Evolutionary conservation across 2,888 invertebrate species (phyloP).

Genomic region (Acanthosepion pharaonis): DNA sequence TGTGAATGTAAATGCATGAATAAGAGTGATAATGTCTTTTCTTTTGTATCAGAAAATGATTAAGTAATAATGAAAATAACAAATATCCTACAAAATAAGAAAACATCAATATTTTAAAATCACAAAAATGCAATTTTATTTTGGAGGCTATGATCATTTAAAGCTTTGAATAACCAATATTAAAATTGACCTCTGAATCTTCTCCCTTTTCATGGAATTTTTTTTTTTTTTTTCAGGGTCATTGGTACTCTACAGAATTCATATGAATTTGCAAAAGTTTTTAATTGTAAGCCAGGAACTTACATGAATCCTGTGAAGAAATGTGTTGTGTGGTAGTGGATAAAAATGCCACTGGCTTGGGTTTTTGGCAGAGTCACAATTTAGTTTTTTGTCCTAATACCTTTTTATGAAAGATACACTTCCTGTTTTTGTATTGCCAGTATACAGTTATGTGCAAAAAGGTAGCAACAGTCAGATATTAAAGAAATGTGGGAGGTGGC

Average conservation of each 20-base stretch:
- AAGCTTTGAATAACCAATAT: too few species aligned
- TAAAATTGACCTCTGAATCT: not conserved
- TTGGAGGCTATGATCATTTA: too few species aligned
- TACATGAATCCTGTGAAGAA: slow-evolving; percentile 56
- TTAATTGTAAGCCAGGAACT: slow-evolving; percentile 54
- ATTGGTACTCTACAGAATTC: slow-evolving; percentile 58
- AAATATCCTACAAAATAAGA: too few species aligned
- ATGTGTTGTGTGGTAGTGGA: slow-evolving; percentile 55
- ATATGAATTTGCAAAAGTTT: slow-evolving; percentile 56
- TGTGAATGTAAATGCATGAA: too few species aligned
- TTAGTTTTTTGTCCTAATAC: not conserved
- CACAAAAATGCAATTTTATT: too few species aligned
- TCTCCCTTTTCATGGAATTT: slow-evolving; percentile 46
- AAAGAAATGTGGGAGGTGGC: not conserved
- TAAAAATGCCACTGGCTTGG: slow-evolving; percentile 33
- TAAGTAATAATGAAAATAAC: too few species aligned
- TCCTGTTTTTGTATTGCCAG: too few species aligned
- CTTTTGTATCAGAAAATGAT: too few species aligned
- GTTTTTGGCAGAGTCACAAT: not conserved
- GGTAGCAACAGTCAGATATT: not conserved
- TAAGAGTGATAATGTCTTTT: too few species aligned
- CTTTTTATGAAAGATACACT: not conserved
- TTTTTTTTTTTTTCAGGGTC: slow-evolving; percentile 54
- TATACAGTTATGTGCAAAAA: not conserved
- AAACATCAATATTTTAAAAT: too few species aligned